Evolutionary conservation across 2,888 invertebrate species (phyloP), one percentile per base, ranked within the genome.

Genomic region (Augochlorella aurata): DNA sequence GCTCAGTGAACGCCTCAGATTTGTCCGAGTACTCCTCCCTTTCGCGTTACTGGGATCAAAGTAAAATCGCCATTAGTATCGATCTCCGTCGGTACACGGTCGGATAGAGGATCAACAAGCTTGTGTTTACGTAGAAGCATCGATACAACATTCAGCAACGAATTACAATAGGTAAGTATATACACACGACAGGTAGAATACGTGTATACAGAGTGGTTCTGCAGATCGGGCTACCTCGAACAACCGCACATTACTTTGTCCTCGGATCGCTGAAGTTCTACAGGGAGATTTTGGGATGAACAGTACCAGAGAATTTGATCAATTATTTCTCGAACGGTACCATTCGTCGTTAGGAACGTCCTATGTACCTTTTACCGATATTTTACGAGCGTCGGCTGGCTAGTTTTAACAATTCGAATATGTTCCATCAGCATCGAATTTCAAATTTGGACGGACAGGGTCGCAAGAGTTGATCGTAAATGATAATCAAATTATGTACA

Each of bases 1-100:
- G 91, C 96, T 96, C 67, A 96, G 94, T n/a, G 96, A 96, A 83
- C 96, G 93, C 82, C 94, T 93, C 86, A 95, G 88, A 93, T 93
- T 92, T 91, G 92, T 92, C 92, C 92, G 90, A 89, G 90, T 91
- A 90, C 90, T 92, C 92, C 93, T 93, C 92, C 93, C 93, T 92
- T 92, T 93, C 88, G 92, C 90, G 93, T 92, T 93, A 93, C 93
- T 93, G 89, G 75, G 82, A 86, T 80, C 82, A 87, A 84, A 89
- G 88, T 79, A 79, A 85, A 81, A 84, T 81, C 70, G 21, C 50
- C 24, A 67, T 83, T 80, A 82, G 77, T 85, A 65, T 72, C 79
- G 61, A 29, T 49, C 50, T 29, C 83, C 73, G 65, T 45, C 45
- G 50, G 38, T 49, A 80, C 69, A 79, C 68, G 61, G 67, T 83